Evolutionary conservation across 2,113 vertebrate genomes (phyloP).

Genomic region (Sphaerodactylus townsendi): DNA sequence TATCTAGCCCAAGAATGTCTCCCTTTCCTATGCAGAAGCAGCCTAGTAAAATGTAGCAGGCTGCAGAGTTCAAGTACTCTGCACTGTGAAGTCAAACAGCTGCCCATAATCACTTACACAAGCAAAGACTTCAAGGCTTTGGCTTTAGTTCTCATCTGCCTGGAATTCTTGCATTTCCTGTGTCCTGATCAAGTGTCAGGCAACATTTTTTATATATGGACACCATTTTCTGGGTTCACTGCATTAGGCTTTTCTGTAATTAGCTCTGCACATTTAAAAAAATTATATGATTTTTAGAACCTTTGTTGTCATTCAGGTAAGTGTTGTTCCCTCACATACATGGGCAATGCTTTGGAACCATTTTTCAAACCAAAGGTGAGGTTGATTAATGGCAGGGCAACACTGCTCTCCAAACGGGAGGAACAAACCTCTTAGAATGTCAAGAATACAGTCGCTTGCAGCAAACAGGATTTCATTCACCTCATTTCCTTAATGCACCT

Average conservation of each 20-base stretch:
- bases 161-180: constrained; percentile 85
- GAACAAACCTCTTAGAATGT: background rate
- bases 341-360: constrained; percentile 15
- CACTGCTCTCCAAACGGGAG: constrained; percentile 5
- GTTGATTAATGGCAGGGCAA: constrained; percentile 42
- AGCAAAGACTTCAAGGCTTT: constrained; percentile 79
- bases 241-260: constrained; percentile 78
- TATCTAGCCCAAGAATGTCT: constrained; percentile 43
- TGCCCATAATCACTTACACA: constrained; percentile 82
- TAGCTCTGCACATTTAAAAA: constrained; percentile 71
- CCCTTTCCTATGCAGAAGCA: constrained; percentile 47
- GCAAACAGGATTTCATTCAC: background rate
- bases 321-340: constrained; percentile 4
- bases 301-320: constrained; percentile 14
- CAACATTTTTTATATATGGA: constrained; percentile 84
- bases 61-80: constrained; percentile 83
- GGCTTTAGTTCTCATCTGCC: constrained; percentile 86
- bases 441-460: constrained; percentile 7
- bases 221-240: constrained; percentile 76
- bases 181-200: constrained; percentile 83
- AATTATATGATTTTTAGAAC: constrained; percentile 43
- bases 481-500: constrained; percentile 47
- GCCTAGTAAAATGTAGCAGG: constrained; percentile 74
- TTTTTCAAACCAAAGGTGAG: constrained; percentile 45
- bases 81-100: constrained; percentile 87